phyloP scores from a whole-genome alignment of 2,888 invertebrate species.

The Macroteleia sp. region DNA sequence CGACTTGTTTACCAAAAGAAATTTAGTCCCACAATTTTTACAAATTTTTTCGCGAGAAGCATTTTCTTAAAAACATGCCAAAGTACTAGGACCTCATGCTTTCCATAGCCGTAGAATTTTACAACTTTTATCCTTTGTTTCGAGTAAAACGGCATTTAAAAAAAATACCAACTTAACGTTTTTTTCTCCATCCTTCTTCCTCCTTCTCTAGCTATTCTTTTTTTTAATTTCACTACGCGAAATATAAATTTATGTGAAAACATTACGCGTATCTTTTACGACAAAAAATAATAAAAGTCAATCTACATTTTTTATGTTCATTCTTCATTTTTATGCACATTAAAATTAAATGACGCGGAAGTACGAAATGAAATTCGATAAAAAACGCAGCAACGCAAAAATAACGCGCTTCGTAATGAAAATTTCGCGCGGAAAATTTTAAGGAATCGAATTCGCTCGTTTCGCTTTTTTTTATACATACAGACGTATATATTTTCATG shows the following conservation, averaged over 20 bases:
- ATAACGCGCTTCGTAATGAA: constrained; percentile 16
- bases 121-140: constrained; percentile 45
- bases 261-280: constrained; percentile 46
- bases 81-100: constrained; percentile 33
- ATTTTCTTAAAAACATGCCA: constrained; percentile 33
- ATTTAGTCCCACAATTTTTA: constrained; percentile 29
- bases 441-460: constrained; percentile 23
- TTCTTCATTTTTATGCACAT: constrained; percentile 52
- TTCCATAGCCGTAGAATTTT: constrained; percentile 43
- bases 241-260: constrained; percentile 51
- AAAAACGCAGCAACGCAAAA: constrained; percentile 15
- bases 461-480: constrained; percentile 1
- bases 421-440: constrained; percentile 33
- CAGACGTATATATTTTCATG: background rate
- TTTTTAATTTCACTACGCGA: constrained; percentile 28
- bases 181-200: background rate
- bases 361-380: constrained; percentile 36
- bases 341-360: constrained; percentile 48
- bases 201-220: background rate
- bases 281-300: constrained; percentile 57
- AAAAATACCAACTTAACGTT: constrained; percentile 39
- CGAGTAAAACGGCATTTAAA: constrained; percentile 15
- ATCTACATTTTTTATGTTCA: constrained; percentile 50
- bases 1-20: constrained; percentile 35
- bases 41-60: constrained; percentile 36